A percentile compares a stretch with the other conserved stretches of the same genome.
Evolutionary conservation across 2,113 vertebrate genomes (phyloP).

Genomic region (Xiphophorus hellerii): DNA sequence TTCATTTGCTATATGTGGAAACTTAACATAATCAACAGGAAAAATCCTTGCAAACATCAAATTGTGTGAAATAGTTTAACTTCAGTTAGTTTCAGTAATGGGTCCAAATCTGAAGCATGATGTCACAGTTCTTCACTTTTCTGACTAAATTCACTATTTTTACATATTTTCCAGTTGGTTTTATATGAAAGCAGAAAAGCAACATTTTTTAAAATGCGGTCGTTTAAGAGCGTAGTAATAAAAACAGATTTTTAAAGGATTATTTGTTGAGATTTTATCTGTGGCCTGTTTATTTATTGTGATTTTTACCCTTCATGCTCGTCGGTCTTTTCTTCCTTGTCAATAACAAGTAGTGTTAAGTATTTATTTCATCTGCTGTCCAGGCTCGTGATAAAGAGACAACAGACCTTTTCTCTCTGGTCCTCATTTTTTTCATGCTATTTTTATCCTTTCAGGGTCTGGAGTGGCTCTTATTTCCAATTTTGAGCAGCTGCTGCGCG

Average conservation of each 20-base stretch:
- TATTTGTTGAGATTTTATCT: too few species aligned
- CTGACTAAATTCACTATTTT: neutral
- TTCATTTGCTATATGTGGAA: neutral
- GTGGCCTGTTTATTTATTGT: neutral
- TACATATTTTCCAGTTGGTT: neutral
- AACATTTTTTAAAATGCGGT: neutral
- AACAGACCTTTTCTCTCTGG: conserved; percentile 30
- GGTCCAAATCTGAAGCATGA: too few species aligned
- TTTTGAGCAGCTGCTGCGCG: conserved; percentile 94
- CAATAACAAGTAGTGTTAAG: too few species aligned
- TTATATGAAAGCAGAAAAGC: neutral
- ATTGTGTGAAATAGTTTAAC: too few species aligned
- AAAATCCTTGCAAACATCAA: too few species aligned
- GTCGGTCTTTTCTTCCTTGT: neutral
- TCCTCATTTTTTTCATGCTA: conserved; percentile 40
- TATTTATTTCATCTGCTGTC: neutral
- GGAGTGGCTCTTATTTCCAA: conserved; percentile 95
- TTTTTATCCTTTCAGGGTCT: conserved; percentile 84
- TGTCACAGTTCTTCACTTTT: neutral
- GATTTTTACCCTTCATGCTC: neutral
- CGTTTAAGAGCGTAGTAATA: too few species aligned
- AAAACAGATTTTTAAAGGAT: too few species aligned
- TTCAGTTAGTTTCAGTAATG: too few species aligned
- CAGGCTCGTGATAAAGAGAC: neutral
- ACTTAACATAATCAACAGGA: neutral